phyloP scores from a whole-genome alignment of 92 coral and sea anemone genomes.

The Desmophyllum pertusum region DNA sequence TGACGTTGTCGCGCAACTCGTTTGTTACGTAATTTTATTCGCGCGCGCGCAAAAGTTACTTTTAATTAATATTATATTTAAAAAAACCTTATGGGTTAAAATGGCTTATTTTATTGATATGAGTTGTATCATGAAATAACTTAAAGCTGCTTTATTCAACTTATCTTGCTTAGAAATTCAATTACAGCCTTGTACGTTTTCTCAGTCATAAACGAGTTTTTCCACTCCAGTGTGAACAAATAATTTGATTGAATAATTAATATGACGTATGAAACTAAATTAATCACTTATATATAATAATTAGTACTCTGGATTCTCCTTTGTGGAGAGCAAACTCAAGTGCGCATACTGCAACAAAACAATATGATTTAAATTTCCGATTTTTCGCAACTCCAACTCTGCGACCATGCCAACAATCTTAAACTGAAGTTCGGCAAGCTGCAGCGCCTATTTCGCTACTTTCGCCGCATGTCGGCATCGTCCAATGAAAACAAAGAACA shows the following conservation, averaged over 20 bases:
- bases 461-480: conserved; percentile 98
- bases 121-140: too few relatives aligned
- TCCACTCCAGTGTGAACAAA: too few relatives aligned
- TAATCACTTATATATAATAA: neutral
- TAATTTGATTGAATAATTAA: too few relatives aligned
- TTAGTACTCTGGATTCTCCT: neutral
- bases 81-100: too few relatives aligned
- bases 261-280: conserved; percentile 17
- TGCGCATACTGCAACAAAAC: too few relatives aligned
- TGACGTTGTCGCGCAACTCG: neutral
- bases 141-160: neutral
- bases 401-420: neutral
- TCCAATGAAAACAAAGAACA: conserved; percentile 53
- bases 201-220: too few relatives aligned
- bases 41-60: neutral
- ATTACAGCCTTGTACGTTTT: too few relatives aligned
- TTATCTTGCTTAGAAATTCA: too few relatives aligned
- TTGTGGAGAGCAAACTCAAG: neutral
- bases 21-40: neutral
- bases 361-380: neutral
- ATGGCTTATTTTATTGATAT: too few relatives aligned
- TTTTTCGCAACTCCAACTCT: neutral
- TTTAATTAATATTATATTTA: too few relatives aligned
- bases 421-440: conserved; percentile 64
- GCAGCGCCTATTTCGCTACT: conserved; percentile 78